Evolutionary conservation across 2,113 vertebrate species (phyloP).

Genomic region (Vicugna pacos): DNA sequence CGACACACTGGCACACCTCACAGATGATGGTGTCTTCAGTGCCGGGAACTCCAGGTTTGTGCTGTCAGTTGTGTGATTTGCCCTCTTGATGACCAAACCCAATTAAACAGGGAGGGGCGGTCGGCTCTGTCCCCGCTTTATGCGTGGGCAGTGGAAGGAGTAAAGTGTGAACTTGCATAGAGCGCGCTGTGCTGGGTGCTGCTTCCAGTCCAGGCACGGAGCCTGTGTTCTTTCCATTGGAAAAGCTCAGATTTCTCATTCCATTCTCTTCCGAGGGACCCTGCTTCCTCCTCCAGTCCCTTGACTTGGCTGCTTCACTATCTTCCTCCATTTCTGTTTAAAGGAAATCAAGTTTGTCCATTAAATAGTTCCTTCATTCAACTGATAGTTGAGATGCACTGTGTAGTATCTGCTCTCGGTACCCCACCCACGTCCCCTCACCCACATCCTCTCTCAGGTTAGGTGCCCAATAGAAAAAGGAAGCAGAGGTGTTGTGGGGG

Average conservation of each 20-base stretch:
- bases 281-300: background rate
- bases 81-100: background rate
- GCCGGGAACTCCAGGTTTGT: background rate
- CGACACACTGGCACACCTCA: background rate
- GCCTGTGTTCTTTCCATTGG: background rate
- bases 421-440: background rate
- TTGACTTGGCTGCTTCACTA: conserved; percentile 18
- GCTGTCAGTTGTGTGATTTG: background rate
- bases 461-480: conserved; percentile 19
- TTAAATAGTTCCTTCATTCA: background rate
- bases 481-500: background rate
- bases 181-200: background rate
- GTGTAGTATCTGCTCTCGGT: background rate
- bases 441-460: background rate
- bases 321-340: background rate
- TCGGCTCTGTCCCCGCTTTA: background rate
- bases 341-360: background rate
- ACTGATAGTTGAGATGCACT: background rate
- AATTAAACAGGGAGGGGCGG: background rate
- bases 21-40: background rate
- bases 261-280: background rate
- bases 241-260: background rate
- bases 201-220: background rate
- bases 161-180: background rate
- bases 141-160: background rate